These are phyloP conservation scores for Ceratitis capitata DNA, from an alignment of 1,140 invertebrate species.

Conservation along the genomic window DNA sequence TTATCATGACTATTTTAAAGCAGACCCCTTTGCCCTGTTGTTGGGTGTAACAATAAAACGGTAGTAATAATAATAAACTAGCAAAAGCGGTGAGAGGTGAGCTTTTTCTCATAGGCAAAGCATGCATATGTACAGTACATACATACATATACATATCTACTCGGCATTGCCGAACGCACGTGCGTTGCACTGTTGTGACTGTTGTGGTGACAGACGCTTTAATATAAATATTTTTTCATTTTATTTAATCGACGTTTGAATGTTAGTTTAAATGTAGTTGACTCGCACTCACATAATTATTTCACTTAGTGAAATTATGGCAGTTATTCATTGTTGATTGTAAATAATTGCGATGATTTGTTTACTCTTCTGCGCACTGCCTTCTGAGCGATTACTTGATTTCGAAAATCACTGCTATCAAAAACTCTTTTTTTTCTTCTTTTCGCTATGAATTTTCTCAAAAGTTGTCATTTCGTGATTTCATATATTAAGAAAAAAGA, in stretches of 20 bases:
- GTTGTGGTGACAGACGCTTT: background rate
- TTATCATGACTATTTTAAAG: too few species aligned
- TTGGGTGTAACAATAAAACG: too few species aligned
- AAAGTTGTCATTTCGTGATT: background rate
- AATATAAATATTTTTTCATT: background rate
- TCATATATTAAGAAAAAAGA: background rate
- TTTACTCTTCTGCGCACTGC: constrained; percentile 4
- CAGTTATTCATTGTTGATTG: constrained; percentile 8
- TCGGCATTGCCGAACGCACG: background rate
- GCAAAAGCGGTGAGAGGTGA: too few species aligned
- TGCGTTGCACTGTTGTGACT: background rate
- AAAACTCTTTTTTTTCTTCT: background rate
- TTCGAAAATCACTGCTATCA: background rate
- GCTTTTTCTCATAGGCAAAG: too few species aligned
- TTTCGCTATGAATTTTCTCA: background rate
- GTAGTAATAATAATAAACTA: too few species aligned
- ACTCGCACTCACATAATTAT: constrained; percentile 7
- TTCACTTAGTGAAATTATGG: background rate
- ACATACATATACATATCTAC: background rate
- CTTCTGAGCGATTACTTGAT: background rate
- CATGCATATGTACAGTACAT: background rate
- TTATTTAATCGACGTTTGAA: background rate
- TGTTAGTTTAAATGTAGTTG: background rate
- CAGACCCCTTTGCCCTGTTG: too few species aligned
- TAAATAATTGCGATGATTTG: constrained; percentile 29